phyloP scores from a whole-genome alignment of 2,113 vertebrate genomes.

The Larimichthys crocea region DNA sequence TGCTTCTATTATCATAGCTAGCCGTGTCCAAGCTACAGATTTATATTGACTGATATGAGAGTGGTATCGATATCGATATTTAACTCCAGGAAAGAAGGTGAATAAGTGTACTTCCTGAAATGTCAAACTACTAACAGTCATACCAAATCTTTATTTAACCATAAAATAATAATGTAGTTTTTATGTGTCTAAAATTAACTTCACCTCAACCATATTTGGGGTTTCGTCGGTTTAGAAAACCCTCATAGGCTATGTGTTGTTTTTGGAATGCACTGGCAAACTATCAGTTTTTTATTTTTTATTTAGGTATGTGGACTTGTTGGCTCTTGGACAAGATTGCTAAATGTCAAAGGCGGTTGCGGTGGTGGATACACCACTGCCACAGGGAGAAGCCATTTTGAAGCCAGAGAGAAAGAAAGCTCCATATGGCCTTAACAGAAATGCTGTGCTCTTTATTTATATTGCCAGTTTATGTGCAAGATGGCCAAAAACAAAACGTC shows the following conservation, averaged over 20 bases:
- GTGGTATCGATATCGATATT: not conserved
- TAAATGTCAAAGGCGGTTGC: constrained; percentile 43
- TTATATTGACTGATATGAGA: not conserved
- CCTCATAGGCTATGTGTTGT: not conserved
- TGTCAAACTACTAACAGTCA: not conserved
- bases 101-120: not conserved
- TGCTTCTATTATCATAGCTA: not conserved
- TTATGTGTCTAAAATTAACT: not conserved
- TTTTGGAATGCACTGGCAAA: not conserved
- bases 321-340: constrained; percentile 17
- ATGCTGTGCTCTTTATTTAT: not conserved
- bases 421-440: constrained; percentile 40
- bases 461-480: constrained; percentile 1
- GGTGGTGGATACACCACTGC: constrained; percentile 34
- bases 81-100: not conserved
- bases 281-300: not conserved
- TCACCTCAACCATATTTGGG: not conserved
- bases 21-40: not conserved
- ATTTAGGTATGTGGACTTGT: not conserved
- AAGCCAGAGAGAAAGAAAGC: constrained; percentile 34
- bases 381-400: constrained; percentile 29
- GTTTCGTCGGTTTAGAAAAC: not conserved
- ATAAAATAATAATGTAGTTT: not conserved
- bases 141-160: not conserved
- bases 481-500: constrained; percentile 10